A percentile compares a stretch with the other conserved stretches of the same genome.
Conservation (phyloP, 2,113 vertebrate genomes). For the Grantiella picta region DNA sequence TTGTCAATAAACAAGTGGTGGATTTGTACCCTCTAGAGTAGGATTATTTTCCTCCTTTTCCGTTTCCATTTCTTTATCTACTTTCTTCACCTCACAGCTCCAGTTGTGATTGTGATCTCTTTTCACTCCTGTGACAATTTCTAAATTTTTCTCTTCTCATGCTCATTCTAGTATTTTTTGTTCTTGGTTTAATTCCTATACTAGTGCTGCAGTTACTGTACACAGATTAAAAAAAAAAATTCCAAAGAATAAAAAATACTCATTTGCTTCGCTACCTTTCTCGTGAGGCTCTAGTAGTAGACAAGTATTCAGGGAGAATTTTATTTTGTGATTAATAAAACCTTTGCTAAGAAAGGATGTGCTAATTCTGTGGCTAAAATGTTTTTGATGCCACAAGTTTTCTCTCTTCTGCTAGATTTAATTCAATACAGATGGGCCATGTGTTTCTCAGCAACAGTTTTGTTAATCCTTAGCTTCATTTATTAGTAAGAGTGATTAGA, state of each 20-base stretch:
- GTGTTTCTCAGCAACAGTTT: neutral
- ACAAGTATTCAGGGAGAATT: neutral
- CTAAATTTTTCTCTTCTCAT: neutral
- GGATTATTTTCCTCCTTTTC: neutral
- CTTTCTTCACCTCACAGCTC: neutral
- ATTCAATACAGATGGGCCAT: neutral
- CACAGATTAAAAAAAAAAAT: neutral
- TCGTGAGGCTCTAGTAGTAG: neutral
- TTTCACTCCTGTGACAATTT: neutral
- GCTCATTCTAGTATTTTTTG: neutral
- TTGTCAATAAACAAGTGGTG: neutral
- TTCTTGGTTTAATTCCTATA: neutral
- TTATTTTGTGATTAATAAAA: neutral
- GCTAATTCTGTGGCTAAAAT: neutral
- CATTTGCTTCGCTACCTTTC: neutral
- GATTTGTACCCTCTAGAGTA: neutral
- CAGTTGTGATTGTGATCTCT: neutral
- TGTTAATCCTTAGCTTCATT: neutral
- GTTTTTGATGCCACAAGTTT: neutral
- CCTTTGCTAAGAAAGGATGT: neutral
- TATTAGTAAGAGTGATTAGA: neutral
- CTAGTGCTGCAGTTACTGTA: neutral
- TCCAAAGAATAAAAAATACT: neutral
- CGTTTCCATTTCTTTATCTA: neutral
- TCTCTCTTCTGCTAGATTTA: neutral